phyloP scores from a whole-genome alignment of 1,140 invertebrate species.

The Drosophila grimshawi region DNA sequence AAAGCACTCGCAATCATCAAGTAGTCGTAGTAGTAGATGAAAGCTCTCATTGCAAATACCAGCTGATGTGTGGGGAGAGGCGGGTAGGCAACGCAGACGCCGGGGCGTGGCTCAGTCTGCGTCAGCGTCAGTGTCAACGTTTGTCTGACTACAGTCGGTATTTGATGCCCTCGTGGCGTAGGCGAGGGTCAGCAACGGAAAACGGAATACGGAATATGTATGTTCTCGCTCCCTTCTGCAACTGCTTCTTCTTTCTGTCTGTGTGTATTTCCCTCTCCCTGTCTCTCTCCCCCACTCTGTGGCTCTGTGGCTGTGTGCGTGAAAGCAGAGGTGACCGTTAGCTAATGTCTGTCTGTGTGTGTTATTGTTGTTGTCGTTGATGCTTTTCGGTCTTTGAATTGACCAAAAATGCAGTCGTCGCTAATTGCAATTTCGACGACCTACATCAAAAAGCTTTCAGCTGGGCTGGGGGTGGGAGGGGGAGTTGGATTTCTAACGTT shows the following conservation, averaged over 20 bases:
- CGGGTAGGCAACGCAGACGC: conserved; percentile 1
- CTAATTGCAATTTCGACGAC: conserved; percentile 42
- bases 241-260: conserved; percentile 7
- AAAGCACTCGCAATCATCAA: neutral
- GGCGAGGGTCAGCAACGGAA: conserved; percentile 12
- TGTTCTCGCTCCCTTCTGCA: conserved; percentile 9
- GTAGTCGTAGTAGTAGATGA: conserved; percentile 4
- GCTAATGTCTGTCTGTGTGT: conserved; percentile 1
- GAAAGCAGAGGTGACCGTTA: conserved; percentile 50
- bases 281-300: neutral
- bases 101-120: conserved; percentile 22
- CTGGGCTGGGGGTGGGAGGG: too few species aligned
- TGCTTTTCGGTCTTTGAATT: conserved; percentile 6
- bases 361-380: neutral
- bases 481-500: neutral
- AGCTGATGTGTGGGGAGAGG: neutral
- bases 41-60: neutral
- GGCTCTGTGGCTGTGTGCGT: conserved; percentile 6
- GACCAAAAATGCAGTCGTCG: conserved; percentile 42
- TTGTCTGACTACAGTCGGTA: conserved; percentile 9
- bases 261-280: neutral
- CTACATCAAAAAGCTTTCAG: conserved; percentile 35
- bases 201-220: too few species aligned
- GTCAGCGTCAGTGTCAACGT: conserved; percentile 18
- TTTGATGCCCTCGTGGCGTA: conserved; percentile 2